Percentiles rank a stretch among this genome's conserved stretches.
Evolutionary conservation across 2,113 vertebrate species (phyloP).

Genomic region (Oryzias javanicus): DNA sequence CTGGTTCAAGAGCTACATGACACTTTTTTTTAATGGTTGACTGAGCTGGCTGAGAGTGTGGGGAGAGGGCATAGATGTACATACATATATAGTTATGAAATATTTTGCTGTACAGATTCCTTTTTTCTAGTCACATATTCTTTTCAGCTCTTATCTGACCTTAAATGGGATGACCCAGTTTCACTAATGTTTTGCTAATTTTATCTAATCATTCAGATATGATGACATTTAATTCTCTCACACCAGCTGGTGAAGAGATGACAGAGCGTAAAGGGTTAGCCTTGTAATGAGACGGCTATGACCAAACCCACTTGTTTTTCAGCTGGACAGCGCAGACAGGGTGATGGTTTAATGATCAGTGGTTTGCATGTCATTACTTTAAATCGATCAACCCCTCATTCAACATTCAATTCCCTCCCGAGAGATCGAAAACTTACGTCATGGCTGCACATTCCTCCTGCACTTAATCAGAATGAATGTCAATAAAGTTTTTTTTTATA

Average conservation of each 20-base stretch:
- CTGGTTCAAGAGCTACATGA: conserved; percentile 1
- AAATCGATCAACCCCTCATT: conserved; percentile 8
- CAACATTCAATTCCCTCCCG: neutral
- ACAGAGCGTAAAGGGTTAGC: conserved; percentile 6
- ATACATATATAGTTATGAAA: neutral
- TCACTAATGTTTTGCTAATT: conserved; percentile 10
- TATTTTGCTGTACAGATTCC: neutral
- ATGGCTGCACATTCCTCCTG: too few species aligned
- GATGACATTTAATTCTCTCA: conserved; percentile 12
- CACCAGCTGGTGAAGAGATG: conserved; percentile 3
- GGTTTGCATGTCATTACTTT: conserved; percentile 6
- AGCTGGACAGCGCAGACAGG: conserved; percentile 1
- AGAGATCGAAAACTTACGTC: neutral
- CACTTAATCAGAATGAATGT: too few species aligned
- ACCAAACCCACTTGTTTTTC: conserved; percentile 16
- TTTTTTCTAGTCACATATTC: neutral
- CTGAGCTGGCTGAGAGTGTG: neutral
- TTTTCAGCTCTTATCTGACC: conserved; percentile 12
- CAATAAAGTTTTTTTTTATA: too few species aligned
- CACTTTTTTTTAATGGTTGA: conserved; percentile 17
- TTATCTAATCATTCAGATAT: conserved; percentile 24
- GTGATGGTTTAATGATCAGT: conserved; percentile 14
- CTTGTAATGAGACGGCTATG: conserved; percentile 13
- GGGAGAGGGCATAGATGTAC: neutral
- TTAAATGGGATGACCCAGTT: conserved; percentile 27